phyloP scores from a whole-genome alignment of 2,888 invertebrate genomes.

The Tipula vernalis region DNA sequence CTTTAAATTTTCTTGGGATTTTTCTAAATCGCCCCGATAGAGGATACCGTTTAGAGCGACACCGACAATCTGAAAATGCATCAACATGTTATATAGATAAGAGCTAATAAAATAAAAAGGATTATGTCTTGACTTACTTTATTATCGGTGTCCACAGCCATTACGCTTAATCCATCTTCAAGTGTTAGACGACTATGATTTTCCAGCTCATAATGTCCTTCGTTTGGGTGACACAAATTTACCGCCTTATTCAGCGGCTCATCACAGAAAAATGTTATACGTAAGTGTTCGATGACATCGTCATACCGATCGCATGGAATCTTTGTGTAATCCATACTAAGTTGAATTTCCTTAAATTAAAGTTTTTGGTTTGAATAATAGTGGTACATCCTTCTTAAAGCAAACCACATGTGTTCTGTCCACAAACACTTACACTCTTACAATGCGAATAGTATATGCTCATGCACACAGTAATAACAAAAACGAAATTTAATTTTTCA shows the following conservation, averaged over 20 bases:
- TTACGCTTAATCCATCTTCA: constrained; percentile 58
- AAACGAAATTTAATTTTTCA: not conserved
- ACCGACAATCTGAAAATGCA: constrained; percentile 53
- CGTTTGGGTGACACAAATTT: constrained; percentile 55
- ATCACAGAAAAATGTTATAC: constrained; percentile 67
- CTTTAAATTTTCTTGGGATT: constrained; percentile 51
- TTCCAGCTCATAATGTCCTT: constrained; percentile 59
- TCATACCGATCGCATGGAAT: constrained; percentile 33
- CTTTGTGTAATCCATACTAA: constrained; percentile 29
- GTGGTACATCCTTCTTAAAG: not conserved
- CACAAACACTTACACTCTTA: not conserved
- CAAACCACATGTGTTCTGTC: not conserved
- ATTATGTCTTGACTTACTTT: constrained; percentile 39
- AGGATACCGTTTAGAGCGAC: constrained; percentile 67
- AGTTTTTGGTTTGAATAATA: not conserved
- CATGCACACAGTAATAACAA: not conserved
- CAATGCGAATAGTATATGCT: not conserved
- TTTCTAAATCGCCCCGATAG: constrained; percentile 56
- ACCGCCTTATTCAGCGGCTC: constrained; percentile 72
- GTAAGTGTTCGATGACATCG: constrained; percentile 56
- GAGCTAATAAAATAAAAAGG: no score
- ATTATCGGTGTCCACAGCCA: constrained; percentile 48
- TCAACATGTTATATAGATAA: not conserved
- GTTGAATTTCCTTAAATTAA: no score
- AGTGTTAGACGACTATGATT: constrained; percentile 59